Conservation (phyloP, 2,113 vertebrate genomes). For the Delphinapterus leucas region DNA sequence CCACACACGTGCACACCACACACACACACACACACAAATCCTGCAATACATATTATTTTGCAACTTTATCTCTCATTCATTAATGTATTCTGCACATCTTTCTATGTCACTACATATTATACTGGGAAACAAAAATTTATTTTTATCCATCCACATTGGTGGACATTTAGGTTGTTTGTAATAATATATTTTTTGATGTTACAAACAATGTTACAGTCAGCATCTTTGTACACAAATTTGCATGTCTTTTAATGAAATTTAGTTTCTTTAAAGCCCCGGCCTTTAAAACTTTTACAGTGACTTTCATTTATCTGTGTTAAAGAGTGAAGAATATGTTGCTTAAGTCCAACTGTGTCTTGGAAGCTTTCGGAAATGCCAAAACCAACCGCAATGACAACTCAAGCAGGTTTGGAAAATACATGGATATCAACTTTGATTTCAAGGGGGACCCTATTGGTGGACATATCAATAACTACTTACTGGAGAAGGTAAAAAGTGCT, state of each 20-base stretch:
- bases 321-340: conserved; percentile 98
- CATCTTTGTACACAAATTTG: background rate
- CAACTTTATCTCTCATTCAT: background rate
- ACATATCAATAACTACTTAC: conserved; percentile 97
- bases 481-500: conserved; percentile 92
- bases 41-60: background rate
- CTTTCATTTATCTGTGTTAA: conserved; percentile 17
- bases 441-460: conserved; percentile 98
- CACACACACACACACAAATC: background rate
- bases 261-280: background rate
- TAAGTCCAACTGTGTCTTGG: conserved; percentile 98
- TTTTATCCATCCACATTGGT: background rate
- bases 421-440: conserved; percentile 99
- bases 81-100: background rate
- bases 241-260: background rate
- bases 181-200: background rate
- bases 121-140: background rate
- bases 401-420: conserved; percentile 98
- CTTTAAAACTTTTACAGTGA: background rate
- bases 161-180: background rate
- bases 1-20: too few relatives aligned
- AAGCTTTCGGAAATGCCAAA: conserved; percentile 98
- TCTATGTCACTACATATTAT: background rate
- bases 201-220: background rate
- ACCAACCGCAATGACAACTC: conserved; percentile 99